These are phyloP conservation scores for Hydropsyche tenuis DNA, from an alignment of 1,140 invertebrate species.

Conservation along the genomic window DNA sequence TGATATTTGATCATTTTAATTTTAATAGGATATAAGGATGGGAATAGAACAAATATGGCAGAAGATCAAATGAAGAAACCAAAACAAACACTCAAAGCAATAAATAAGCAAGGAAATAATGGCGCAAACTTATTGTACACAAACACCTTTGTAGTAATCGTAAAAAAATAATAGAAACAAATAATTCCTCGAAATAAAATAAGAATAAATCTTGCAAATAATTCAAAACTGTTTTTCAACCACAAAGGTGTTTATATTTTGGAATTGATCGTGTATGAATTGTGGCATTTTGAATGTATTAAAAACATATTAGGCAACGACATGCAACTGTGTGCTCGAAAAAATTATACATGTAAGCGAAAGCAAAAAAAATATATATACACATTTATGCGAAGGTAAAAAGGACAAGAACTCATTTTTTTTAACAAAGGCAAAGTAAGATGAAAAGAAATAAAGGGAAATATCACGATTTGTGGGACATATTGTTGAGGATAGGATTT, in stretches of 20 bases:
- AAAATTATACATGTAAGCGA: slow-evolving; percentile 37
- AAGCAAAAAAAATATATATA: slow-evolving; percentile 43
- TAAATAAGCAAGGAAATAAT: slow-evolving; percentile 40
- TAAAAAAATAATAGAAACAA: background rate
- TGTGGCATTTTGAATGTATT: slow-evolving; percentile 42
- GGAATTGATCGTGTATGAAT: slow-evolving; percentile 27
- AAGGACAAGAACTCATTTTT: slow-evolving; percentile 7
- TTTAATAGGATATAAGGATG: background rate
- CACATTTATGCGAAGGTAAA: slow-evolving; percentile 22
- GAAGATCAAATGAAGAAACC: slow-evolving; percentile 46
- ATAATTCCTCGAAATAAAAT: background rate
- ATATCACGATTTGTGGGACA: background rate
- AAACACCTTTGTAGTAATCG: slow-evolving; percentile 9
- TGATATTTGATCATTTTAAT: background rate
- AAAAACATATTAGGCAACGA: slow-evolving; percentile 20
- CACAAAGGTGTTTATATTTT: slow-evolving; percentile 20
- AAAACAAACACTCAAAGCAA: slow-evolving; percentile 43
- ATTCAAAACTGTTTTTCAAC: background rate
- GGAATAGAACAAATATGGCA: slow-evolving; percentile 10
- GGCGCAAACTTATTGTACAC: slow-evolving; percentile 32
- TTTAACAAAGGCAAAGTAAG: background rate
- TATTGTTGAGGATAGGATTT: background rate
- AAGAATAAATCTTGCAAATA: background rate
- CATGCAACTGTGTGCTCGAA: slow-evolving; percentile 43
- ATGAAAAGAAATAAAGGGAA: slow-evolving; percentile 1